Percentiles rank a stretch among this genome's conserved stretches.
These are phyloP conservation scores for Numenius phaeopus DNA, from an alignment of 2,797 vertebrate genomes.

Conservation along the genomic window DNA sequence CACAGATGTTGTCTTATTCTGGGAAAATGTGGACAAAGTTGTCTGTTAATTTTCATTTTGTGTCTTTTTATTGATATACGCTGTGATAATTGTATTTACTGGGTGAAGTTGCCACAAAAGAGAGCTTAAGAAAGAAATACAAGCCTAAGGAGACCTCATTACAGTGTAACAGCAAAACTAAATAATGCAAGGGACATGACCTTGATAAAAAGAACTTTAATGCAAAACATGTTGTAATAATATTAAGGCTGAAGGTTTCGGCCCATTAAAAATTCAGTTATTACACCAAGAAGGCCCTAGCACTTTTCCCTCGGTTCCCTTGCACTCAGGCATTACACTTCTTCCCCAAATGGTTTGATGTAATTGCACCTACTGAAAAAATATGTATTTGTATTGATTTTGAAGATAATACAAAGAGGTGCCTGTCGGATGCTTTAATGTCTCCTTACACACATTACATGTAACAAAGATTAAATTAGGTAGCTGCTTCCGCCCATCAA, in stretches of 20 bases:
- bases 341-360: background rate
- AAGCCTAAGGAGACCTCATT: constrained; percentile 69
- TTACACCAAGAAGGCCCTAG: background rate
- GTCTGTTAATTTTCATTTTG: constrained; percentile 31
- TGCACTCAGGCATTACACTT: background rate
- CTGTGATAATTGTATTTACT: constrained; percentile 43
- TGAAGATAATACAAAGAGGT: background rate
- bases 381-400: background rate
- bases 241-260: constrained; percentile 31
- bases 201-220: constrained; percentile 69
- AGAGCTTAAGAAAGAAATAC: constrained; percentile 63
- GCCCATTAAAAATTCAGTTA: constrained; percentile 1
- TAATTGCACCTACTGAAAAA: constrained; percentile 8
- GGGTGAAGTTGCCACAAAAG: constrained; percentile 42
- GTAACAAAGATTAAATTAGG: constrained; percentile 39
- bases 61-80: constrained; percentile 40
- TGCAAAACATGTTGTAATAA: constrained; percentile 61
- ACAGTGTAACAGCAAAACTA: constrained; percentile 45
- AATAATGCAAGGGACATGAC: constrained; percentile 60
- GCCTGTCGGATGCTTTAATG: background rate
- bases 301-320: background rate
- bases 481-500: constrained; percentile 30
- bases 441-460: background rate
- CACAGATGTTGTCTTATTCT: background rate
- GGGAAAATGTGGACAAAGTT: background rate